Base-by-base conservation (phyloP, 2,113 vertebrate species). In the Todiramphus chloris region DNA sequence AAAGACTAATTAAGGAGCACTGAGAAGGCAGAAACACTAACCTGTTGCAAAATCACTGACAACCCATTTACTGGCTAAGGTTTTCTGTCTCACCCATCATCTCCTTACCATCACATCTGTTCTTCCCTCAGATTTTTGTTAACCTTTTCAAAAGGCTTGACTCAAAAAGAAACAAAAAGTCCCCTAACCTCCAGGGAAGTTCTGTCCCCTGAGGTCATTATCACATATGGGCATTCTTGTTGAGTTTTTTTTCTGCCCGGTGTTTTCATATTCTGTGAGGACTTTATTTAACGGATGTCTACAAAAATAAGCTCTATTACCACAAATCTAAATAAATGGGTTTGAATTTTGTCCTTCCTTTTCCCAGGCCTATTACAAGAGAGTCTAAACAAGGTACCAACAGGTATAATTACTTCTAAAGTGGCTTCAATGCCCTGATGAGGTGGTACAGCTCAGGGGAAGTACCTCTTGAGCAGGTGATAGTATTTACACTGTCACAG, bases 1-100 rank as follows among this genome's bases (percentile, higher is more conserved):
- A 84, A 90, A 78, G 43, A 82, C 53, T 91, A 62, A 92, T 96
- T 68, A 83, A 89, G 76, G 20, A 94, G 56, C 75, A 87, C 25
- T 1, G 5, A 78, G 81, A 87, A 89, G 50, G 75, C 73, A 68
- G 81, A 92, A 97, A 95, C 64, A 92, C 83, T 79, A 86, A 87
- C 89, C 66, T 95, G 58, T 95, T 96, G 79, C 76, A 93, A 63
- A 89, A 95, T 79, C 69, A 83, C 63, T 82, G 77, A 68, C 92
- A 97, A 83, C 23, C 37, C 90, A 58, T 93, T 68, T 73, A 85
- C 76, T 92, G 51, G 56, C 55, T 63, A n/a, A 67, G 69, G 41
- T 82, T 96, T 91, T 96, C 82, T 82, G 84, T 89, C 93, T 94
- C 35, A 62, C 46, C 53, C 56, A 25, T 56, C 23, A 80, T 92